Evolutionary conservation across 2,113 vertebrate species (phyloP).

Genomic region (Carettochelys insculpta): DNA sequence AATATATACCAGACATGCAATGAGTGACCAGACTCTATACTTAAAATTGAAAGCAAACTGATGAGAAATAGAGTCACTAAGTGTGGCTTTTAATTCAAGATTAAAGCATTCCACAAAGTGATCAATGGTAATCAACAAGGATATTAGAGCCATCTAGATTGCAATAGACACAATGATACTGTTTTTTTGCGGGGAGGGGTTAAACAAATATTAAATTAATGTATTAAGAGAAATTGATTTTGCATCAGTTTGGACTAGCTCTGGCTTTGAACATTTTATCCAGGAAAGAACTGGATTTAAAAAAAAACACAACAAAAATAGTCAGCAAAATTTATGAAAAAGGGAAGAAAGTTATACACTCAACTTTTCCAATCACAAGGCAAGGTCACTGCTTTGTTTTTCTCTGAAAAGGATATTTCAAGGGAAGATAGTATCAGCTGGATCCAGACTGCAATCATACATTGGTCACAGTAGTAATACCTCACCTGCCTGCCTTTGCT

Average conservation of each 20-base stretch:
- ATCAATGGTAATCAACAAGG: neutral
- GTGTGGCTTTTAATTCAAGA: neutral
- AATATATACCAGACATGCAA: neutral
- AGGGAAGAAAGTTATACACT: neutral
- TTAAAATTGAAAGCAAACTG: neutral
- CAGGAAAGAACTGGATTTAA: neutral
- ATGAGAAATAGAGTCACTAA: neutral
- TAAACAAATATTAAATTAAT: neutral
- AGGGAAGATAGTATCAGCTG: conserved; percentile 47
- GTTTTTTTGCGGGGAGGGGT: neutral
- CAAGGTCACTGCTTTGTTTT: conserved; percentile 44
- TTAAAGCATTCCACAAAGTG: neutral
- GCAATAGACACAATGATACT: neutral
- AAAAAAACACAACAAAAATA: neutral
- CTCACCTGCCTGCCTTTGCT: conserved; percentile 76
- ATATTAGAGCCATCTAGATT: neutral
- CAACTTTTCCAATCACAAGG: neutral
- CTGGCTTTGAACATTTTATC: neutral
- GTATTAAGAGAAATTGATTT: neutral
- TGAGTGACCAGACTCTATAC: neutral
- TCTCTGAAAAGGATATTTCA: neutral
- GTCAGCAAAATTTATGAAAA: neutral
- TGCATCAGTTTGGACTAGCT: conserved; percentile 18
- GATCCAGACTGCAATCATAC: conserved; percentile 83
- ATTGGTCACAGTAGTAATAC: conserved; percentile 84